phyloP scores from a whole-genome alignment of 2,113 vertebrate species.

The Lamprologus ornatipinnis region DNA sequence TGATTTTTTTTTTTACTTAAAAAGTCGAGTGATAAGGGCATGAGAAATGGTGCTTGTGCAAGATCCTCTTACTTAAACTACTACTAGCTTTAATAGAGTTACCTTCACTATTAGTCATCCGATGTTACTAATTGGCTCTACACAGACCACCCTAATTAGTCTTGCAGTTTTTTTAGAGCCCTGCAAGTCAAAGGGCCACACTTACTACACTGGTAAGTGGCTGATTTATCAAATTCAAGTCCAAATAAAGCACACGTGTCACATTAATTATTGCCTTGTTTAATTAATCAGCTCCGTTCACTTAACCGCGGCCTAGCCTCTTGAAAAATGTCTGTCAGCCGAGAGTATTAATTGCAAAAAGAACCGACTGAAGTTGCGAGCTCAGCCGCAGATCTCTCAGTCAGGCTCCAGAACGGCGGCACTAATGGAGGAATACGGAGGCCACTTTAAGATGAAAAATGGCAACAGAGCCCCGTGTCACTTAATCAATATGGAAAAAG shows the following conservation, averaged over 20 bases:
- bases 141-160: not conserved
- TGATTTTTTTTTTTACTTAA: not conserved
- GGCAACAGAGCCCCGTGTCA: conserved; percentile 36
- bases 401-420: conserved; percentile 2
- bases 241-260: conserved; percentile 12
- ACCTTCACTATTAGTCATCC: not conserved
- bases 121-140: conserved; percentile 5
- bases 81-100: not conserved
- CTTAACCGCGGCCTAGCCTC: not conserved
- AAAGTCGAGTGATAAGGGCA: not conserved
- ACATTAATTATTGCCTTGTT: conserved; percentile 30
- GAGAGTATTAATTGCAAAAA: conserved; percentile 36
- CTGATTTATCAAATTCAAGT: conserved; percentile 34
- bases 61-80: not conserved
- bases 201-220: not conserved
- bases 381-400: not conserved
- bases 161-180: not conserved
- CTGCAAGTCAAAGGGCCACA: not conserved
- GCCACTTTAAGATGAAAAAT: conserved; percentile 68
- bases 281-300: conserved; percentile 32
- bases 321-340: conserved; percentile 15
- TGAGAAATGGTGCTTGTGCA: not conserved
- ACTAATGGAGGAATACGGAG: conserved; percentile 52
- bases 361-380: not conserved
- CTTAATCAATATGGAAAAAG: conserved; percentile 65